Conservation (phyloP, 2,888 invertebrate species). For the Dastarcus helophoroides region DNA sequence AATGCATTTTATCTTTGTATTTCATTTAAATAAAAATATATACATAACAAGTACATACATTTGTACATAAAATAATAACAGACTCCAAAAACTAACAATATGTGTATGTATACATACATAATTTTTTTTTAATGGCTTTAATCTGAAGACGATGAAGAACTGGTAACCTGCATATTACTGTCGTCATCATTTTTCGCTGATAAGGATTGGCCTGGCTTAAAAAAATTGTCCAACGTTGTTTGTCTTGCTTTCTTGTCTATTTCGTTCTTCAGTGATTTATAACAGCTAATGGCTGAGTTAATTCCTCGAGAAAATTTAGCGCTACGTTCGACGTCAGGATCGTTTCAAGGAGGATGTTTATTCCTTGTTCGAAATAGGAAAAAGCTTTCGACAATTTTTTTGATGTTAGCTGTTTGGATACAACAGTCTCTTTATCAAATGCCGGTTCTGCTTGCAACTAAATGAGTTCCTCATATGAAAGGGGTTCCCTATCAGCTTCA, state of each 20-base stretch:
- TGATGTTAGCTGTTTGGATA: conserved; percentile 14
- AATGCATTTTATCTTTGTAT: conserved; percentile 12
- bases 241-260: conserved; percentile 16
- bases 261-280: conserved; percentile 16
- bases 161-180: conserved; percentile 14
- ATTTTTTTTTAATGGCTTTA: conserved; percentile 11
- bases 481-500: conserved; percentile 12
- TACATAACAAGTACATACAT: conserved; percentile 1
- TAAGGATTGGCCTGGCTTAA: conserved; percentile 11
- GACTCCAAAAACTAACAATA: conserved; percentile 4
- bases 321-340: conserved; percentile 15
- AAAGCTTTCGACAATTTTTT: conserved; percentile 16
- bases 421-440: conserved; percentile 12
- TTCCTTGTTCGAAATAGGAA: conserved; percentile 15
- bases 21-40: conserved; percentile 12
- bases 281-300: conserved; percentile 18
- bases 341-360: conserved; percentile 15
- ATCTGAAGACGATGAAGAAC: conserved; percentile 13
- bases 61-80: no score
- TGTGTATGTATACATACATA: conserved; percentile 10
- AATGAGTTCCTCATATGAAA: conserved; percentile 18
- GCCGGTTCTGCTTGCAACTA: conserved; percentile 17
- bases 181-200: conserved; percentile 12
- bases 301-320: conserved; percentile 16
- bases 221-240: conserved; percentile 15